A percentile compares a stretch with the other conserved stretches of the same genome.
Conservation (phyloP, 2,797 vertebrate species). For the Cryptoprocta ferox region DNA sequence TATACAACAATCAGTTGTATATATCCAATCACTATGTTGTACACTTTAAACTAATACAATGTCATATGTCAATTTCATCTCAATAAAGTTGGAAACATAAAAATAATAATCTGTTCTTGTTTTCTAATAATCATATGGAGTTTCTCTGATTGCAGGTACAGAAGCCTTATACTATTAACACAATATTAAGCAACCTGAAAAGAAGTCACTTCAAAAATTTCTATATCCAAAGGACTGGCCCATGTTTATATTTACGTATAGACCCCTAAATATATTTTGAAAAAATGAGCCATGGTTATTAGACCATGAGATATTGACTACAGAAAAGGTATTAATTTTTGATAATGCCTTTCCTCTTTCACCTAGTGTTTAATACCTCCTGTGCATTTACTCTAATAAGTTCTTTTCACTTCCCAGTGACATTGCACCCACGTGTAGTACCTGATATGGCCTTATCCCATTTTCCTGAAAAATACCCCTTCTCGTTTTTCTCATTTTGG, state of each 20-base stretch:
- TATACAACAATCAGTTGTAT: not conserved
- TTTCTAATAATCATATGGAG: not conserved
- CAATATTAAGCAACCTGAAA: not conserved
- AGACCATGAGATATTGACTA: not conserved
- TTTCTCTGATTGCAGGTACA: not conserved
- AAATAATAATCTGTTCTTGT: conserved; percentile 26
- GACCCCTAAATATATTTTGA: not conserved
- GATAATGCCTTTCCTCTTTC: not conserved
- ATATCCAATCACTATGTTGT: not conserved
- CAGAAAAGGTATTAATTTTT: not conserved
- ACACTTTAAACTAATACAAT: not conserved
- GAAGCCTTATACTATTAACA: not conserved
- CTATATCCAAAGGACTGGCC: not conserved
- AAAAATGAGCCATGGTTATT: not conserved
- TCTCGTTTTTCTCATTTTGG: conserved; percentile 28
- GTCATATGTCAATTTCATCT: not conserved
- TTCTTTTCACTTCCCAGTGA: not conserved
- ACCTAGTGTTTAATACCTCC: not conserved
- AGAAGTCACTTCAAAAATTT: conserved; percentile 1
- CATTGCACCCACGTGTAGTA: not conserved
- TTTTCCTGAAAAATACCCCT: not conserved
- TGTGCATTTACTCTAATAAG: not conserved
- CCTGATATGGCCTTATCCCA: not conserved
- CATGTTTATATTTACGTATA: not conserved
- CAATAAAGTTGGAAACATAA: not conserved